Evolutionary conservation across 1,140 invertebrate genomes (phyloP).

Genomic region (Cyrtorhinus lividipennis): DNA sequence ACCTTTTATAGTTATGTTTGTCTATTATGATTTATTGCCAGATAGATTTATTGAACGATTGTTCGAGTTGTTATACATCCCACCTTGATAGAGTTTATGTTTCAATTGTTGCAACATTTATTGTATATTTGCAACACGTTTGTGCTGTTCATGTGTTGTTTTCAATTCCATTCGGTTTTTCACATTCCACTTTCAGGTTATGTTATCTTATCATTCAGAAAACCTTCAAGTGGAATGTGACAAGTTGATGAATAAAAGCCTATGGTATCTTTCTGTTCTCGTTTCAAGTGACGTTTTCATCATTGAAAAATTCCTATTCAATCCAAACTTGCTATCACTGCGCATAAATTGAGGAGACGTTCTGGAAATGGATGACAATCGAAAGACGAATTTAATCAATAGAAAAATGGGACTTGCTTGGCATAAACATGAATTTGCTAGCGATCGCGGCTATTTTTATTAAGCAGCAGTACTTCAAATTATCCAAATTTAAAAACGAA

Average conservation of each 20-base stretch:
- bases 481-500: neutral
- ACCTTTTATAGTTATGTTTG: neutral
- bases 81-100: neutral
- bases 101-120: neutral
- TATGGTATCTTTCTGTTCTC: too few relatives aligned
- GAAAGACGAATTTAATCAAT: constrained; percentile 5
- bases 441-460: neutral
- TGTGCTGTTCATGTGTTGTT: neutral
- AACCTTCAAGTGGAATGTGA: neutral
- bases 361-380: too few relatives aligned
- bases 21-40: neutral
- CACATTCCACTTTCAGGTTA: neutral
- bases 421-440: neutral
- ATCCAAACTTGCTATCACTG: too few relatives aligned
- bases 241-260: neutral
- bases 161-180: neutral
- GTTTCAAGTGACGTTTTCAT: too few relatives aligned
- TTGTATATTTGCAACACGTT: neutral
- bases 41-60: neutral
- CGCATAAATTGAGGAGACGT: too few relatives aligned
- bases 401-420: neutral
- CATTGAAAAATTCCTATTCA: too few relatives aligned
- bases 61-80: neutral
- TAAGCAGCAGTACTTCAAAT: neutral
- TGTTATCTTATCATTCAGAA: neutral